Conservation (phyloP, 1,140 invertebrate species). For the Ceratoteleas bidentatus region DNA sequence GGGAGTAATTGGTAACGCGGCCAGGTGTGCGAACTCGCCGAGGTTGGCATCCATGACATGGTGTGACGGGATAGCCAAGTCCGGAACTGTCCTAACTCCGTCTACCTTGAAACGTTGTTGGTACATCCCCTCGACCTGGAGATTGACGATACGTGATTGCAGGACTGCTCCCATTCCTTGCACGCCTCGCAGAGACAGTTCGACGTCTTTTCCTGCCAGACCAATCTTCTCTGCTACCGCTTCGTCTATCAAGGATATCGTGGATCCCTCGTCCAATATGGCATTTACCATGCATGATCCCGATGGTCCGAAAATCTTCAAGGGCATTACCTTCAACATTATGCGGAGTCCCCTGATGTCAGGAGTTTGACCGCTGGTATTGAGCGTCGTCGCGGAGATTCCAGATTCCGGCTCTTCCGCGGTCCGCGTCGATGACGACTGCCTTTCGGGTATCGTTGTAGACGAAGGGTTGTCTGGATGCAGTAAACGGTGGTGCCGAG, state of each 20-base stretch:
- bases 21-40: neutral
- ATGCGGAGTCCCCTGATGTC: too few relatives aligned
- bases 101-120: neutral
- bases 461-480: too few relatives aligned
- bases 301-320: too few relatives aligned
- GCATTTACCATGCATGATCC: too few relatives aligned
- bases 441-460: too few relatives aligned
- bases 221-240: neutral
- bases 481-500: too few relatives aligned
- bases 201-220: neutral
- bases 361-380: too few relatives aligned
- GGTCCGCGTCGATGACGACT: too few relatives aligned
- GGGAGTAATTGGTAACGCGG: constrained; percentile 38
- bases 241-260: neutral
- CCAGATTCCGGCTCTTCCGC: too few relatives aligned
- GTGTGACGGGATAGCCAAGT: neutral
- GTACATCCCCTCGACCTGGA: neutral
- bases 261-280: too few relatives aligned
- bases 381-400: too few relatives aligned
- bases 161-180: neutral
- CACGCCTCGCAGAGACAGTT: neutral
- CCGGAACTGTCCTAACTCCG: constrained; percentile 7
- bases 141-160: neutral
- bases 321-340: too few relatives aligned
- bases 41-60: neutral